These are phyloP conservation scores for Phoenicopterus ruber DNA, from an alignment of 2,113 vertebrate genomes.

Conservation along the genomic window DNA sequence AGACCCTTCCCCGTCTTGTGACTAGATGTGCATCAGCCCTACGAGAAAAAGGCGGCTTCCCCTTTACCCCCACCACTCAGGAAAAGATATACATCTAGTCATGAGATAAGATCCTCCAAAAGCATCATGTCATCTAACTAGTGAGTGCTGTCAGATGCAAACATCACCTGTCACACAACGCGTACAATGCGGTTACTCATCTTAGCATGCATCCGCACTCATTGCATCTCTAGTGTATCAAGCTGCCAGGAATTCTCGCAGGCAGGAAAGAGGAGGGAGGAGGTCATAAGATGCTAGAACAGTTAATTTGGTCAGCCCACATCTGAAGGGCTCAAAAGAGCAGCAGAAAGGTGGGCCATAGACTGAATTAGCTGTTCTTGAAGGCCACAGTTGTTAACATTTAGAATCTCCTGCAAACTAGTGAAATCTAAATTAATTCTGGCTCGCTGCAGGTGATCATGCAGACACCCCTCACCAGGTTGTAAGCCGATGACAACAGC, in stretches of 20 bases:
- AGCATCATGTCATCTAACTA: neutral
- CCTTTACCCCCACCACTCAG: neutral
- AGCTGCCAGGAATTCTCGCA: neutral
- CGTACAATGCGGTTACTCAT: neutral
- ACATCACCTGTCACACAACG: neutral
- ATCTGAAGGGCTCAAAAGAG: neutral
- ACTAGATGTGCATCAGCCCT: neutral
- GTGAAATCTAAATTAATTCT: neutral
- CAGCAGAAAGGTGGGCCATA: neutral
- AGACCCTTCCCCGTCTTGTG: neutral
- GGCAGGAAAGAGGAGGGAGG: neutral
- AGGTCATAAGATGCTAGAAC: neutral
- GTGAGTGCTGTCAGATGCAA: neutral
- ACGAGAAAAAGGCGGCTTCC: neutral
- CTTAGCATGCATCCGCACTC: neutral
- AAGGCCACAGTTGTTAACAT: neutral
- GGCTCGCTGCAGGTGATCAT: neutral
- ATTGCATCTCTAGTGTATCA: neutral
- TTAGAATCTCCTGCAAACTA: neutral
- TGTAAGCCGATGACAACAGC: neutral
- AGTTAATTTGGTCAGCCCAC: neutral
- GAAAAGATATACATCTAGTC: rapidly evolving
- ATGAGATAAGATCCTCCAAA: neutral
- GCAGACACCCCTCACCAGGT: neutral
- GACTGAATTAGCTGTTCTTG: neutral